phyloP scores from a whole-genome alignment of 2,797 vertebrate species.

The Crax fasciolata region DNA sequence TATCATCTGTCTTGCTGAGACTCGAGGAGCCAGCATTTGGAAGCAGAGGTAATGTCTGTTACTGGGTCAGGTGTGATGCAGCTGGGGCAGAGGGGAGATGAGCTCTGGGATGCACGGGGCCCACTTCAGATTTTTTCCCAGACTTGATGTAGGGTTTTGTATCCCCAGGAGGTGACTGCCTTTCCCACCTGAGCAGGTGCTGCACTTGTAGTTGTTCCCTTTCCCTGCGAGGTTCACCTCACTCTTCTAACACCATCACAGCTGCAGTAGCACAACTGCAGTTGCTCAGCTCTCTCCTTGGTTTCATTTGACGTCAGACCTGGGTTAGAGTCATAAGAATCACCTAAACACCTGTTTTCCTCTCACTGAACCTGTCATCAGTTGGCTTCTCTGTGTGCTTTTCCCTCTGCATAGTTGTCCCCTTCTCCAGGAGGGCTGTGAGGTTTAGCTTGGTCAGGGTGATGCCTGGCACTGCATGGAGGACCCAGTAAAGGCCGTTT shows the following conservation, averaged over 20 bases:
- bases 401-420: background rate
- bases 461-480: background rate
- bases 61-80: background rate
- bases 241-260: background rate
- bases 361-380: background rate
- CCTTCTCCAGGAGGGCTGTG: accelerated
- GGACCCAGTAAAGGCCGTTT: background rate
- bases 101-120: background rate
- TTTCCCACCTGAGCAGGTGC: background rate
- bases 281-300: background rate
- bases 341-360: background rate
- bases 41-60: background rate
- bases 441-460: background rate
- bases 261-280: background rate
- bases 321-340: background rate
- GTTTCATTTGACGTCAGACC: background rate
- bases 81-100: background rate
- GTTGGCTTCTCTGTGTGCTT: background rate
- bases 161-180: background rate
- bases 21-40: background rate
- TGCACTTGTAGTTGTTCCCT: background rate
- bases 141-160: accelerated
- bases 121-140: background rate
- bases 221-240: background rate
- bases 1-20: slow-evolving; percentile 40